Conservation (phyloP, 2,888 invertebrate species). For the Trichacis sp. region DNA sequence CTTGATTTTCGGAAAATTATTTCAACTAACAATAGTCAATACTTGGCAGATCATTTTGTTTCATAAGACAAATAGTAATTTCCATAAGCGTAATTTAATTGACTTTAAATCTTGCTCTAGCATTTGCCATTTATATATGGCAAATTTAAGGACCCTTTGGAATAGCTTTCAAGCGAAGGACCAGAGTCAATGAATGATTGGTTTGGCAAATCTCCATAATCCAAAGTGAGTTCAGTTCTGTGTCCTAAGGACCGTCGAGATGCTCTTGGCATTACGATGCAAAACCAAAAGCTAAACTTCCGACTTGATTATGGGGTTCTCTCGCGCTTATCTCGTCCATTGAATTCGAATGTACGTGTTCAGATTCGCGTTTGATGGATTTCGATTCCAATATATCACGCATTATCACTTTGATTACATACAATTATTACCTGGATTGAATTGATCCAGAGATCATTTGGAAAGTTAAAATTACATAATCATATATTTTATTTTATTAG, state of each 20-base stretch:
- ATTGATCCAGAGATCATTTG: too few relatives aligned
- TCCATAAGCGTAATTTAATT: neutral
- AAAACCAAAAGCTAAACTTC: slow-evolving; percentile 34
- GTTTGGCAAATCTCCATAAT: slow-evolving; percentile 27
- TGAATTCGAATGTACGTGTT: slow-evolving; percentile 26
- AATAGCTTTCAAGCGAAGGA: slow-evolving; percentile 20
- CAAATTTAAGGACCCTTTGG: slow-evolving; percentile 5
- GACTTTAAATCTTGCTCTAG: slow-evolving; percentile 3
- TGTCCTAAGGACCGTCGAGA: slow-evolving; percentile 18
- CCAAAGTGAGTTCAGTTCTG: slow-evolving; percentile 27
- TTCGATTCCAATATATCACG: neutral
- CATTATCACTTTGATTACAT: neutral
- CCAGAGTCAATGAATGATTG: slow-evolving; percentile 27
- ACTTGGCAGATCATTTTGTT: too few relatives aligned
- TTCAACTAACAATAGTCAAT: too few relatives aligned
- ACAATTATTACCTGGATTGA: too few relatives aligned
- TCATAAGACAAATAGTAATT: too few relatives aligned
- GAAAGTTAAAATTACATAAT: too few relatives aligned
- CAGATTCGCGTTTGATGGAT: neutral
- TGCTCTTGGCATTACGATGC: slow-evolving; percentile 28
- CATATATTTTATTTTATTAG: too few relatives aligned
- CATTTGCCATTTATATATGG: too few relatives aligned
- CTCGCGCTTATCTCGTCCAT: slow-evolving; percentile 26
- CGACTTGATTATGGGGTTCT: slow-evolving; percentile 29
- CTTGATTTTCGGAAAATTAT: too few relatives aligned